Evolutionary conservation across 2,797 vertebrate species (phyloP), one percentile per base, ranked within the genome.

Genomic region (Girardinus metallicus): DNA sequence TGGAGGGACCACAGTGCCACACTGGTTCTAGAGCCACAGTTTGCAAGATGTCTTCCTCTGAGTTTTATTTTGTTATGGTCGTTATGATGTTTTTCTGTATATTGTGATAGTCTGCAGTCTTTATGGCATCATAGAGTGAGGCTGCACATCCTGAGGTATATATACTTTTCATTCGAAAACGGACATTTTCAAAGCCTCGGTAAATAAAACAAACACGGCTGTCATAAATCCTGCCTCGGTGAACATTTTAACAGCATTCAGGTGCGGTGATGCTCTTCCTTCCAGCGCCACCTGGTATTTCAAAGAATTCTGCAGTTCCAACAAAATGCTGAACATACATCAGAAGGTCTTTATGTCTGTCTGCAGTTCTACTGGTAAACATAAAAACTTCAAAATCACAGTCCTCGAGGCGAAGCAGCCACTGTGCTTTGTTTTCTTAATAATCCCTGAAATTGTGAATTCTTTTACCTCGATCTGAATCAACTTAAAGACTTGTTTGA

Each of bases 261-360:
- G 46, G 75, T 76, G 57, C 66, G 51, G 44, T 26, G 44, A 49
- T 66, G 74, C 62, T 64, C 43, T 62, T 64, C 29, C 29, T 64
- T 15, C 43, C 43, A 76, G 31, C 13, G 0, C 23, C 75, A 47
- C 76, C 16, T 53, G 47, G 44, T 41, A 36, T 70, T 43, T 9
- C 36, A 51, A 53, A 18, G n/a, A 34, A 68, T 70, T 11, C 34
- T 70, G 76, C 49, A 51, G 36, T 39, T 41, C 75, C 47, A 34
- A 77, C 31, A 39, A 68, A 49, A 68, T 2, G 16, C 15, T 31
- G 34, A 41, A 23, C 64, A 21, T n/a, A 23, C 34, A 51, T 53
- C n/a, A 41, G 36, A n/a, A 43, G 43, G 66, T 11, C 31, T 68
- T 70, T 29, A 68, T 77, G 34, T 51, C 21, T 77, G 62, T 26